These are phyloP conservation scores for Acridotheres tristis DNA, from an alignment of 2,797 vertebrate genomes.

Conservation along the genomic window DNA sequence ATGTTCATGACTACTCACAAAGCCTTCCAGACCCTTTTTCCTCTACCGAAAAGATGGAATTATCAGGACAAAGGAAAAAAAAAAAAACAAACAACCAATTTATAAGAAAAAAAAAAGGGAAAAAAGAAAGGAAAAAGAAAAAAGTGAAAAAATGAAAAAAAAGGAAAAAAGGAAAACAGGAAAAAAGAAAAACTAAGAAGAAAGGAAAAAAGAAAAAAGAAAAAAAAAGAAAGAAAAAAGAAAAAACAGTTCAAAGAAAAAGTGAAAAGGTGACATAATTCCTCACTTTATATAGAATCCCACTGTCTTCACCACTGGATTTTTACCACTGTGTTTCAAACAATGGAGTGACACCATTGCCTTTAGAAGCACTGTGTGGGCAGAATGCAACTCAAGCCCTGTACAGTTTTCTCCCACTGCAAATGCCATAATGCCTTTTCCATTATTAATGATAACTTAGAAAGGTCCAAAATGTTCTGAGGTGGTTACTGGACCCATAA, in stretches of 20 bases:
- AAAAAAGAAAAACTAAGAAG: neutral
- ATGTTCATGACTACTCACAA: neutral
- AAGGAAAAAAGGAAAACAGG: too few species aligned
- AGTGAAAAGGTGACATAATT: neutral
- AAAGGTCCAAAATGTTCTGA: constrained; percentile 47
- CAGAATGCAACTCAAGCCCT: neutral
- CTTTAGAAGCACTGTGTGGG: neutral
- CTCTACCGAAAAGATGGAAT: neutral
- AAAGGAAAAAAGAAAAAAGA: neutral
- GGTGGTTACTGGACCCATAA: constrained; percentile 61
- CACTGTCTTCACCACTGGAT: neutral
- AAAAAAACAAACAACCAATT: neutral
- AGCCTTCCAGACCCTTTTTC: neutral
- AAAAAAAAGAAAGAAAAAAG: neutral
- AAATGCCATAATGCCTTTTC: constrained; percentile 15
- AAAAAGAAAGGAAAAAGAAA: too few species aligned
- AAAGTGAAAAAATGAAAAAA: too few species aligned
- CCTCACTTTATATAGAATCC: neutral
- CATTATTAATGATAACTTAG: constrained; percentile 42
- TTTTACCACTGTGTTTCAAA: neutral
- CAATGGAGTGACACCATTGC: neutral
- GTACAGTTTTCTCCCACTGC: neutral
- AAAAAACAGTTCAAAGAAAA: neutral
- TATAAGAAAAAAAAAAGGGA: neutral
- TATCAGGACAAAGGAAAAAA: neutral